A percentile compares a stretch with the other conserved stretches of the same genome.
phyloP scores from a whole-genome alignment of 2,888 invertebrate genomes.

The Meiosimyza decipiens region DNA sequence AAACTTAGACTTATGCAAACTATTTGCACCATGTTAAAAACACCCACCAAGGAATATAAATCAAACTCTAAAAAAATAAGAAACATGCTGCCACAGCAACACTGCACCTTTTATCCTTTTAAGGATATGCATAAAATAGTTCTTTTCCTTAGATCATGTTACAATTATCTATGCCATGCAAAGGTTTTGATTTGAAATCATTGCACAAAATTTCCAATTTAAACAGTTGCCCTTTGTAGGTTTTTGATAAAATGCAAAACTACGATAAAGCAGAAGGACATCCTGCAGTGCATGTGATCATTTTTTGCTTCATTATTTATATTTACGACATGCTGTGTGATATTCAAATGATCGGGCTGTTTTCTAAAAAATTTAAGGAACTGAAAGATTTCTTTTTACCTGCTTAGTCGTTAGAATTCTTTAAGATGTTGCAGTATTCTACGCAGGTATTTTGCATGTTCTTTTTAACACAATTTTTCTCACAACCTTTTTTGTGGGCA shows the following conservation, averaged over 20 bases:
- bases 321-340: background rate
- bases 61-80: no score
- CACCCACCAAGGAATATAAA: no score
- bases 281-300: constrained; percentile 23
- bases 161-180: constrained; percentile 2
- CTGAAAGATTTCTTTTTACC: background rate
- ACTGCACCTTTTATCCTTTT: background rate
- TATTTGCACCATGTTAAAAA: no score
- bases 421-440: background rate
- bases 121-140: constrained; percentile 17
- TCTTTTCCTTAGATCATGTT: constrained; percentile 12
- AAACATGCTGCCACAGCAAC: no score
- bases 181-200: constrained; percentile 15
- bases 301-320: background rate
- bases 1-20: no score
- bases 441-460: constrained; percentile 27
- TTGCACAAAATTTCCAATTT: constrained; percentile 20
- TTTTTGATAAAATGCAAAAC: background rate
- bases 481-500: background rate
- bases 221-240: background rate
- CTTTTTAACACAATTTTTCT: constrained; percentile 16
- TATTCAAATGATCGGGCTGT: constrained; percentile 21
- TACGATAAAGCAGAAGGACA: background rate
- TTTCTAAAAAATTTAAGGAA: no score
- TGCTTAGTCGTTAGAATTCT: background rate